Percentiles rank a stretch among this genome's conserved stretches.
phyloP scores from a whole-genome alignment of 2,888 invertebrate species.

The Mesorhabditis spiculigera region DNA sequence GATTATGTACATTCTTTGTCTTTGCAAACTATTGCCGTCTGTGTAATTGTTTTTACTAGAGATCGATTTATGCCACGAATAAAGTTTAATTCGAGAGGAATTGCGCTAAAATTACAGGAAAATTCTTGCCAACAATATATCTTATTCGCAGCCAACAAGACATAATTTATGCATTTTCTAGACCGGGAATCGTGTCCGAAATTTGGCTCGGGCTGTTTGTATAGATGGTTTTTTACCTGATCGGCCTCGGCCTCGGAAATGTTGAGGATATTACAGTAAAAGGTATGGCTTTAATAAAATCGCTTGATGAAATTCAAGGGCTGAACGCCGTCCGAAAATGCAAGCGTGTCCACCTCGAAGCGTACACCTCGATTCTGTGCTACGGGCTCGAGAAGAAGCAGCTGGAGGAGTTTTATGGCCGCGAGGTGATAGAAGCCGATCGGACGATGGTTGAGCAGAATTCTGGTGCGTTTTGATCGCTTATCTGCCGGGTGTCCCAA shows the following conservation, averaged over 20 bases:
- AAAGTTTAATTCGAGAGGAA: neutral
- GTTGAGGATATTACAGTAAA: conserved; percentile 85
- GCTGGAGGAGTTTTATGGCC: conserved; percentile 81
- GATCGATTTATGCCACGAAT: no score
- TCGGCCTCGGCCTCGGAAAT: conserved; percentile 93
- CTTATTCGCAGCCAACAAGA: neutral
- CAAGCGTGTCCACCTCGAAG: conserved; percentile 63
- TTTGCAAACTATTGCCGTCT: no score
- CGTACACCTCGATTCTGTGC: conserved; percentile 86
- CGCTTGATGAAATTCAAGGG: conserved; percentile 57
- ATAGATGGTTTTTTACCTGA: conserved; percentile 77
- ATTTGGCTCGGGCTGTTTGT: neutral
- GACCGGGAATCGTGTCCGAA: neutral
- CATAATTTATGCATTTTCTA: neutral
- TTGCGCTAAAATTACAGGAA: neutral
- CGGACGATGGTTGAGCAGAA: conserved; percentile 88
- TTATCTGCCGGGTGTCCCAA: no score
- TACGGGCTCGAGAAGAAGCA: conserved; percentile 65
- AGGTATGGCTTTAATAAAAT: neutral
- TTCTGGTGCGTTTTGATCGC: conserved; percentile 62
- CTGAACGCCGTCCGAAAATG: conserved; percentile 38
- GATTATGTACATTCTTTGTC: no score
- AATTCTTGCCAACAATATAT: neutral
- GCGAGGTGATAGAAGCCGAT: conserved; percentile 79
- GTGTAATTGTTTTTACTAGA: no score